Conservation (phyloP, 2,888 invertebrate species). For the Sepiola atlantica region DNA sequence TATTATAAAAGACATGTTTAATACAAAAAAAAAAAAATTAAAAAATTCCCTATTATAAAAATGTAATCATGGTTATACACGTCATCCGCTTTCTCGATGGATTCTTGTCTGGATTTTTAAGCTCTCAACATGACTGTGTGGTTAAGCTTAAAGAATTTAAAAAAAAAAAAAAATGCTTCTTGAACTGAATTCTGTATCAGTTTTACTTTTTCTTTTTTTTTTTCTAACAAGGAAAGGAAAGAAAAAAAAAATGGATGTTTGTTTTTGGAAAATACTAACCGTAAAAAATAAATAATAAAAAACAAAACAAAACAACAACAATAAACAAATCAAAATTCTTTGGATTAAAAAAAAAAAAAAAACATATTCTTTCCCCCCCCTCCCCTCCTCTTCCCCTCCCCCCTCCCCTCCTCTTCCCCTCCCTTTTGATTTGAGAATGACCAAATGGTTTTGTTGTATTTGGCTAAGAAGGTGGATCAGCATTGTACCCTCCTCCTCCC, state of each 20-base stretch:
- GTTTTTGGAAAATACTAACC: background rate
- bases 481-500: conserved; percentile 24
- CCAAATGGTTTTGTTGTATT: conserved; percentile 24
- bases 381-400: background rate
- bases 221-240: background rate
- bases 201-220: background rate
- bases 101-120: background rate
- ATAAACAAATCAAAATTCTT: background rate
- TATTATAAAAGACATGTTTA: background rate
- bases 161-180: background rate
- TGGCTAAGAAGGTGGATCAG: background rate
- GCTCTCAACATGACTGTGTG: conserved; percentile 40
- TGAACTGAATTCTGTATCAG: conserved; percentile 35
- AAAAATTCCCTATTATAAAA: background rate
- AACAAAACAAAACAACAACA: background rate
- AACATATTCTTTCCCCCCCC: too few species aligned
- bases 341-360: background rate
- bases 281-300: background rate
- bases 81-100: too few species aligned
- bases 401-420: too few species aligned
- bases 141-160: background rate
- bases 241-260: background rate
- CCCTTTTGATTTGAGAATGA: background rate
- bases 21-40: background rate
- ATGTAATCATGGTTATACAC: background rate